Conservation (phyloP, 2,797 vertebrate genomes). For the Sebastiscus albofasciatus region DNA sequence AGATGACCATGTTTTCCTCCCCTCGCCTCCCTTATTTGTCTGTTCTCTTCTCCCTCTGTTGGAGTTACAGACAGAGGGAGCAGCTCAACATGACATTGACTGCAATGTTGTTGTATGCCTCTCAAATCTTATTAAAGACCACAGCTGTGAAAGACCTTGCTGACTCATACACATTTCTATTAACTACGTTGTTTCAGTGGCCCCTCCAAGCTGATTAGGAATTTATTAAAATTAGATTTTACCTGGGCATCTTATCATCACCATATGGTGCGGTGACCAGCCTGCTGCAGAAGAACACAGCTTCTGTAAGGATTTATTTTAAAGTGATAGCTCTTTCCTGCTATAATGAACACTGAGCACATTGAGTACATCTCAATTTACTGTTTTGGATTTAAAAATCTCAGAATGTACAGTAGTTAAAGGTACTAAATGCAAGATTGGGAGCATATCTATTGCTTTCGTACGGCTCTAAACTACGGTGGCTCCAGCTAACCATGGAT, state of each 20-base stretch:
- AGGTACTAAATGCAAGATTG: background rate
- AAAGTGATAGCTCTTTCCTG: slow-evolving; percentile 12
- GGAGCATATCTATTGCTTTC: background rate
- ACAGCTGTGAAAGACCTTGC: slow-evolving; percentile 87
- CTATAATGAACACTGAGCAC: background rate
- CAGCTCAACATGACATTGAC: slow-evolving; percentile 86
- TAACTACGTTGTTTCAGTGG: slow-evolving; percentile 83
- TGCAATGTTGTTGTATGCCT: slow-evolving; percentile 87
- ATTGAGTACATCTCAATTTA: background rate
- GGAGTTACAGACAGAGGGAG: slow-evolving; percentile 84
- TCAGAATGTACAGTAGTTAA: slow-evolving; percentile 28
- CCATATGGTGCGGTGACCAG: slow-evolving; percentile 79
- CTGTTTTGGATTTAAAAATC: slow-evolving; percentile 1
- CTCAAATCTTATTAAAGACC: slow-evolving; percentile 89
- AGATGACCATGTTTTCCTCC: slow-evolving; percentile 87
- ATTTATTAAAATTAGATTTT: slow-evolving; percentile 89
- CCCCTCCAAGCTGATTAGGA: slow-evolving; percentile 86
- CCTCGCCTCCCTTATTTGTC: slow-evolving; percentile 76
- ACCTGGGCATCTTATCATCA: slow-evolving; percentile 81
- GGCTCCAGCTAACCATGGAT: no score
- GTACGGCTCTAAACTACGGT: fast-evolving
- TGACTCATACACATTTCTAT: slow-evolving; percentile 87
- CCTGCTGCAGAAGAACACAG: slow-evolving; percentile 53
- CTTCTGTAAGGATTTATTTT: slow-evolving; percentile 29
- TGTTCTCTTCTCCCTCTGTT: slow-evolving; percentile 66